These are phyloP conservation scores for Conops quadrifasciatus DNA, from an alignment of 2,888 invertebrate genomes.

Conservation along the genomic window DNA sequence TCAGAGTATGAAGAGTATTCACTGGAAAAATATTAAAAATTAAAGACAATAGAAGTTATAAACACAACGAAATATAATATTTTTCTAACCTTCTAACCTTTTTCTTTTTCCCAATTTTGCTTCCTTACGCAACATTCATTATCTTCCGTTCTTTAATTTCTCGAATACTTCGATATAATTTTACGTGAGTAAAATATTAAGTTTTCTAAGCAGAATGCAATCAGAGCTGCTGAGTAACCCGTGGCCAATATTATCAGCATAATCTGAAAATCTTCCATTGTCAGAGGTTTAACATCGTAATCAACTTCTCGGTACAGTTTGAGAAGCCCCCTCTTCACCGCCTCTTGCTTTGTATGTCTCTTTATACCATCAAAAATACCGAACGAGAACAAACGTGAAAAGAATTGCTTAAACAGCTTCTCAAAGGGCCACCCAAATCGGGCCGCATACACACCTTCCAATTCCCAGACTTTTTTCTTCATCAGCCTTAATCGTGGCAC, in stretches of 20 bases:
- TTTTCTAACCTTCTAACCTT: too few relatives aligned
- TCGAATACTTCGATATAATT: too few relatives aligned
- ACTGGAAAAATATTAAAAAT: too few relatives aligned
- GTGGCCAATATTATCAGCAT: slow-evolving; percentile 34
- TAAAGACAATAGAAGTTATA: too few relatives aligned
- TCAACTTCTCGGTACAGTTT: neutral
- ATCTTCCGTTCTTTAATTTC: too few relatives aligned
- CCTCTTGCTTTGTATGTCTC: slow-evolving; percentile 9
- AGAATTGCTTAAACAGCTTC: slow-evolving; percentile 37
- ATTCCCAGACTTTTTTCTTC: neutral
- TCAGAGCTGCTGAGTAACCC: slow-evolving; percentile 24
- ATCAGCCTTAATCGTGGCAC: slow-evolving; percentile 16
- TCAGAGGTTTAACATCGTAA: slow-evolving; percentile 20
- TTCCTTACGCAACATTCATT: too few relatives aligned
- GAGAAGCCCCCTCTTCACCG: slow-evolving; percentile 29
- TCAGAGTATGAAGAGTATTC: too few relatives aligned
- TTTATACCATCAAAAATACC: slow-evolving; percentile 23
- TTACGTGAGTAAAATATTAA: neutral
- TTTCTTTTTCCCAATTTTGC: too few relatives aligned
- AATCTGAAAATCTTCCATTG: slow-evolving; percentile 38
- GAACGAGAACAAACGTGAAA: slow-evolving; percentile 11
- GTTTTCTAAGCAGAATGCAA: neutral
- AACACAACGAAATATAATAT: too few relatives aligned
- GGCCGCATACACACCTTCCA: neutral
- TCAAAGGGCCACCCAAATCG: slow-evolving; percentile 27